phyloP scores from a whole-genome alignment of 1,140 invertebrate species.

The Venustaconcha ellipsiformis region DNA sequence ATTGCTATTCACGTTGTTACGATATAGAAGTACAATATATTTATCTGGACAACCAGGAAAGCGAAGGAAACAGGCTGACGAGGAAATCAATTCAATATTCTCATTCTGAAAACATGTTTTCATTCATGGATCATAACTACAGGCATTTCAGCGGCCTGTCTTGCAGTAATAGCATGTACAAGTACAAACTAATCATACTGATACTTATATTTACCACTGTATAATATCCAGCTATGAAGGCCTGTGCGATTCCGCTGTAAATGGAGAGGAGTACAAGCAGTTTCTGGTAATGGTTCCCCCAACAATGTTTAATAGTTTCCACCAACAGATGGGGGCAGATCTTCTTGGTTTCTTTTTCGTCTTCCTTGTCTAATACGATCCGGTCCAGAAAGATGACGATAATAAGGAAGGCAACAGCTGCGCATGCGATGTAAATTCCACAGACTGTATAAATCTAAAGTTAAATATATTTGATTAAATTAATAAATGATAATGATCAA shows the following conservation, averaged over 20 bases:
- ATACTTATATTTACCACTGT: conserved; percentile 77
- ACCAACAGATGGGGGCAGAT: conserved; percentile 79
- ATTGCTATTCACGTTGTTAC: too few species aligned
- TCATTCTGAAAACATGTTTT: too few species aligned
- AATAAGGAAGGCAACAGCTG: conserved; percentile 84
- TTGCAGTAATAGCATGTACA: too few species aligned
- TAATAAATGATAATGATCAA: background rate
- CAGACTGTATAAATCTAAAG: conserved; percentile 76
- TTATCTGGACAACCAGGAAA: too few species aligned
- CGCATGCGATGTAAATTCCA: conserved; percentile 87
- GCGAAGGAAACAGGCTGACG: too few species aligned
- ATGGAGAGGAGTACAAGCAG: conserved; percentile 93
- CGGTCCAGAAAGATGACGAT: conserved; percentile 88
- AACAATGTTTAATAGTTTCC: conserved; percentile 90
- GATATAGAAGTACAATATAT: too few species aligned
- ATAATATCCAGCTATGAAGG: conserved; percentile 95
- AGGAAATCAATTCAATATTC: too few species aligned
- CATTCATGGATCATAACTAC: too few species aligned
- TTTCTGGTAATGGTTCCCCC: conserved; percentile 80
- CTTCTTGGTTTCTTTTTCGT: conserved; percentile 1
- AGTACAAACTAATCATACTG: too few species aligned
- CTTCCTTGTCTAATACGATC: conserved; percentile 33
- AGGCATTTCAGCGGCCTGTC: too few species aligned
- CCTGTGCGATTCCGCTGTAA: conserved; percentile 97
- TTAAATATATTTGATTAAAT: background rate